Conservation (phyloP, 2,888 invertebrate species). For the Drosophila dives region DNA sequence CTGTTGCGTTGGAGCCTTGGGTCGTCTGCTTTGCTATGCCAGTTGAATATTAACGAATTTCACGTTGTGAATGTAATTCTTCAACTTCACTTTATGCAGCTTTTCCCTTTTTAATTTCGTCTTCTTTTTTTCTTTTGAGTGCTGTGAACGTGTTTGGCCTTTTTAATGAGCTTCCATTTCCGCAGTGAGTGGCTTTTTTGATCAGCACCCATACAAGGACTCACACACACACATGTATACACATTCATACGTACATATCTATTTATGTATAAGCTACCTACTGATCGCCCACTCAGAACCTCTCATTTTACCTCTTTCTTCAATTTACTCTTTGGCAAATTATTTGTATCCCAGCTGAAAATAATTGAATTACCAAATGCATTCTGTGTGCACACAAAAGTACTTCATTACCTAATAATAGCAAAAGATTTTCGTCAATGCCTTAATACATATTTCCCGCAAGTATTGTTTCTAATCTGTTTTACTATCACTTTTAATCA, state of each 20-base stretch:
- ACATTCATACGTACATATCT: slow-evolving; percentile 1
- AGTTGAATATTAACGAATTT: slow-evolving; percentile 66
- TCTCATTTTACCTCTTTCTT: neutral
- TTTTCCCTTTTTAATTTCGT: slow-evolving; percentile 66
- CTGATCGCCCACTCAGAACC: slow-evolving; percentile 19
- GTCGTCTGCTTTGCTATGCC: slow-evolving; percentile 47
- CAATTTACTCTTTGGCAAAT: neutral
- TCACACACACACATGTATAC: slow-evolving; percentile 5
- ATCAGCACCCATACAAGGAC: slow-evolving; percentile 28
- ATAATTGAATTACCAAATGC: neutral
- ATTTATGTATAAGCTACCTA: neutral
- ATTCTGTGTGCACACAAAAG: neutral
- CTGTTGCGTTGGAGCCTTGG: slow-evolving; percentile 26
- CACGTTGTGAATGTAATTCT: slow-evolving; percentile 48
- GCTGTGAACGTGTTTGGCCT: slow-evolving; percentile 62
- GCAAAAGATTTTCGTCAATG: neutral
- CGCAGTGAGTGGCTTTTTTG: slow-evolving; percentile 46
- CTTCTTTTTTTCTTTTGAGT: slow-evolving; percentile 22
- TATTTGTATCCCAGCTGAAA: neutral
- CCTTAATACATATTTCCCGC: neutral
- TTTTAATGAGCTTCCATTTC: slow-evolving; percentile 63
- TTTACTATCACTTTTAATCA: neutral
- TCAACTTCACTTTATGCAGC: slow-evolving; percentile 43
- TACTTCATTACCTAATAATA: neutral
- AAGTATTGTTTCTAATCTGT: neutral